These are phyloP conservation scores for Chelonoidis abingdonii DNA, from an alignment of 2,113 vertebrate genomes.

Conservation along the genomic window DNA sequence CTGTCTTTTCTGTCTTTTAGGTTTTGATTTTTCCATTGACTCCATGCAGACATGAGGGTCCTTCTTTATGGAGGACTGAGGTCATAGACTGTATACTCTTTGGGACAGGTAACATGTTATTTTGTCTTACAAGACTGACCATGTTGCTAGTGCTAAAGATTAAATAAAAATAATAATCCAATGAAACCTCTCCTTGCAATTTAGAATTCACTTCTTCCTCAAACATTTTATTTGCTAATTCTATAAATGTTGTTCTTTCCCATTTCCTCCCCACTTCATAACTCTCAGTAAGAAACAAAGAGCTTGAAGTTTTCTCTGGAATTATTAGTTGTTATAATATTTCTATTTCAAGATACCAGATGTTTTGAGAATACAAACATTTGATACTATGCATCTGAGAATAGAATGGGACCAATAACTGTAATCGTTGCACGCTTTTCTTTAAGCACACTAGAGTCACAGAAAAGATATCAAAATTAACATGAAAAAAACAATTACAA, in stretches of 20 bases:
- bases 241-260: background rate
- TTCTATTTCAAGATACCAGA: background rate
- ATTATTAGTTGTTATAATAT: background rate
- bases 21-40: background rate
- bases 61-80: background rate
- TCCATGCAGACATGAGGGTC: too few relatives aligned
- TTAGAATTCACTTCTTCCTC: background rate
- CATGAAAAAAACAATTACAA: background rate
- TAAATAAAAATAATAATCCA: background rate
- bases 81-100: background rate
- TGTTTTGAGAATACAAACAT: background rate
- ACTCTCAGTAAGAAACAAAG: background rate
- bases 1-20: rapidly evolving
- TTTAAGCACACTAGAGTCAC: background rate
- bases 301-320: background rate
- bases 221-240: too few relatives aligned
- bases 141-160: background rate
- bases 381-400: rapidly evolving
- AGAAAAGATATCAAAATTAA: background rate
- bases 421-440: rapidly evolving
- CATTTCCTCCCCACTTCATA: too few relatives aligned
- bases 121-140: background rate
- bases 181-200: background rate
- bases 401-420: background rate
- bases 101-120: background rate